Conservation (phyloP, 2,113 vertebrate species). For the Eurystomus gularis region DNA sequence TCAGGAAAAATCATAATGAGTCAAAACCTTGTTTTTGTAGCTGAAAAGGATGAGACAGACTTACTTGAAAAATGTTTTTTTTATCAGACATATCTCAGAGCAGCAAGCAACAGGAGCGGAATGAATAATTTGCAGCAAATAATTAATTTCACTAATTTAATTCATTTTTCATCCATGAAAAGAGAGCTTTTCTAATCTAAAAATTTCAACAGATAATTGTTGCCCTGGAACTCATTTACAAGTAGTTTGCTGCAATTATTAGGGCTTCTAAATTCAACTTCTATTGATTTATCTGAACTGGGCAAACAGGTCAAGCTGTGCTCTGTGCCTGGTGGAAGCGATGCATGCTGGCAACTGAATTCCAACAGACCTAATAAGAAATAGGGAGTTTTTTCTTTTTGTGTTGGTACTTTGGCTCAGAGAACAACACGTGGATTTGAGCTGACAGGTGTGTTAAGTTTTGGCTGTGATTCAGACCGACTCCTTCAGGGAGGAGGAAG, state of each 20-base stretch:
- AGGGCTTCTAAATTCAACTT: neutral
- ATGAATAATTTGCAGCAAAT: constrained; percentile 3
- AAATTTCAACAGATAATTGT: neutral
- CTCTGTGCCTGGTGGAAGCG: neutral
- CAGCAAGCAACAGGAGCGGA: neutral
- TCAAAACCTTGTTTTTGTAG: neutral
- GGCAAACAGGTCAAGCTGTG: neutral
- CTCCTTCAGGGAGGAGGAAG: neutral
- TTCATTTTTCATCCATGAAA: constrained; percentile 2
- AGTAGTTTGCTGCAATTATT: neutral
- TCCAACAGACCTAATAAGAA: neutral
- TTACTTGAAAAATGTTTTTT: neutral
- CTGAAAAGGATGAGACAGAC: neutral
- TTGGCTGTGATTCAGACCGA: neutral
- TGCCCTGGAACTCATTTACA: neutral
- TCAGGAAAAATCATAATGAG: neutral
- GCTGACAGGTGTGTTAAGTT: constrained; percentile 4
- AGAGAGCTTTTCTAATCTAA: neutral
- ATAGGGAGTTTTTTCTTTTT: neutral
- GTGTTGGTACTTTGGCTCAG: neutral
- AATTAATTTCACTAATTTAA: neutral
- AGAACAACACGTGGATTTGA: neutral
- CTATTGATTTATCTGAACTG: neutral
- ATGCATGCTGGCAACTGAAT: neutral
- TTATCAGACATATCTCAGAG: neutral